Base-by-base conservation (phyloP, 2,888 invertebrate species). In the Nephrotoma guestfalica region DNA sequence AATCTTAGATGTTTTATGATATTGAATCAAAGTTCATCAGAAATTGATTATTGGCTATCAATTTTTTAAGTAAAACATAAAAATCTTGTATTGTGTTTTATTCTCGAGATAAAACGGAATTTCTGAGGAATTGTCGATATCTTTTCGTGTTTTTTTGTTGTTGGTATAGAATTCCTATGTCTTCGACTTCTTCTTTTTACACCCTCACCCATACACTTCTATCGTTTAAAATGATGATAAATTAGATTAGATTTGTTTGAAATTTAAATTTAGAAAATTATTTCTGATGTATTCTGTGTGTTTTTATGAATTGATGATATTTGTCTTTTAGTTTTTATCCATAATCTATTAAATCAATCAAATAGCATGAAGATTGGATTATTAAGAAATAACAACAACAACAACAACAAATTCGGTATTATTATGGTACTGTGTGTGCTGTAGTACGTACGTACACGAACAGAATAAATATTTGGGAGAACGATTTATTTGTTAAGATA, bases 11-110 rank as follows among this genome's bases (percentile, higher is more conserved):
- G 30, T 71, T 71, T 71, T 71, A 71, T 71, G 71, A 71, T 57
- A 57, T 18, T 57, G 18, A 57, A 57, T 84, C 84, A 84, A 84
- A 84, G 84, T 84, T 84, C 84, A 84, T 84, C 84, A 41, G 41
- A 84, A 84, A 84, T 84, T 84, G 84, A 84, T 84, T 84, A 84
- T 84, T 84, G 84, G 84, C 84, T 84, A 84, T 84, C 41, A 84
- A 84, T 84, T 41, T 84, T 84, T 71, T 30, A 71, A 71, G 71
- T 30, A 30, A 71, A 71, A 71, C 71, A 71, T 71, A 71, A 71
- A 71, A 71, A 71, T 71, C 71, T 30, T 71, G 71, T 71, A 71
- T 71, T 71, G 71, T 71, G 71, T 71, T 71, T 30, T 71, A n/a
- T 30, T 1, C 18, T 71, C 71, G 71, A 71, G 30, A 71, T 30